A percentile compares a stretch with the other conserved stretches of the same genome.
phyloP scores from a whole-genome alignment of 1,140 invertebrate genomes.

The Conus ventricosus region DNA sequence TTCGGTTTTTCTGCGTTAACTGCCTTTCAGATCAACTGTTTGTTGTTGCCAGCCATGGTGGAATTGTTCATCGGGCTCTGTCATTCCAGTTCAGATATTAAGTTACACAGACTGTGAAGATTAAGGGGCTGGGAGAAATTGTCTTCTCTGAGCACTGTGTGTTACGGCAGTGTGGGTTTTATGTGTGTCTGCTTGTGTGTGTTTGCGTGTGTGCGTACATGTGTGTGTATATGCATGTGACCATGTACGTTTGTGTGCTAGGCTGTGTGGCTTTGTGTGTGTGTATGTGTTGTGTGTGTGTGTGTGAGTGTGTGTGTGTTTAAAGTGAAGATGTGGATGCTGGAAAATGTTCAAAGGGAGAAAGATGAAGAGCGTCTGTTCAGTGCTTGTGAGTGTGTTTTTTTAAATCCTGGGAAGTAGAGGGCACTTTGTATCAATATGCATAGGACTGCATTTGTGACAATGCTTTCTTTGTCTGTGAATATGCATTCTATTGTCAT shows the following conservation, averaged over 20 bases:
- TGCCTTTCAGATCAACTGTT: neutral
- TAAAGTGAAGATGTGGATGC: neutral
- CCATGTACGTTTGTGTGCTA: conserved; percentile 5
- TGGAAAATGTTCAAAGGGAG: neutral
- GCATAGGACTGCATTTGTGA: no score
- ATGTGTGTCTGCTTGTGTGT: conserved; percentile 3
- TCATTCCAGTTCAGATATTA: neutral
- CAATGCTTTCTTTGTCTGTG: no score
- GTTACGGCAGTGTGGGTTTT: neutral
- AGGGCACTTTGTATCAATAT: no score
- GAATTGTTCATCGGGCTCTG: neutral
- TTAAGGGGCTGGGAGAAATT: neutral
- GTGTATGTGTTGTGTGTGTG: conserved; percentile 18
- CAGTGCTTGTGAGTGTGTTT: no score
- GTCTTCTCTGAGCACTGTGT: no score
- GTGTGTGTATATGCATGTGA: no score
- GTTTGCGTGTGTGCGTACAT: neutral
- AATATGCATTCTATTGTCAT: no score
- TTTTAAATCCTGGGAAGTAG: no score
- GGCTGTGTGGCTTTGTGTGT: neutral
- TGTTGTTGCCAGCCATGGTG: neutral
- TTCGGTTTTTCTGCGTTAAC: neutral
- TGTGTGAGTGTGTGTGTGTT: neutral
- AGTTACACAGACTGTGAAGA: neutral
- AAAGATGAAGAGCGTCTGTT: no score